Base-by-base conservation (phyloP, 2,113 vertebrate species). In the Vanacampus margaritifer region DNA sequence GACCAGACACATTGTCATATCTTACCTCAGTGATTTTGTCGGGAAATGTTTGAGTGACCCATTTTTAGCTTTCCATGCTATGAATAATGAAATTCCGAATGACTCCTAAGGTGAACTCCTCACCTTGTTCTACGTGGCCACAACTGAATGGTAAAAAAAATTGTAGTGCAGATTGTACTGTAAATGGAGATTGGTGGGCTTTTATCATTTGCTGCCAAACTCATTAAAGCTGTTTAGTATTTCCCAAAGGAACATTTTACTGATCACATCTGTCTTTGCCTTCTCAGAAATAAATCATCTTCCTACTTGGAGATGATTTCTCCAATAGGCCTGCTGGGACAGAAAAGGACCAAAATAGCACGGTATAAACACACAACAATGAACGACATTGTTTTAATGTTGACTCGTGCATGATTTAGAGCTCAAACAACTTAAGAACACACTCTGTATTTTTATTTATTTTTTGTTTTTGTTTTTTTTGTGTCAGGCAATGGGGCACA, bases 21-120 rank as follows among this genome's bases (percentile, higher is more conserved):
- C 62, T 70, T 65, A 65, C 72, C 68, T 61, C 71, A 74, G 76
- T 76, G 74, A 74, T 75, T 85, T 86, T 77, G 74, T 73, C 77
- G 51, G 68, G 77, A 83, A 84, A 79, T 81, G 68, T 82, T 79
- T 82, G 50, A 74, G 51, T 63, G 66, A 76, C 54, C 78, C 80
- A 82, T 80, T 86, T 79, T 84, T 74, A 81, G 79, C 76, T 74
- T 79, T 74, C 74, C 28, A 57, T 67, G 14, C 37, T 39, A 70
- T 85, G 56, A 86, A 84, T 84, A 73, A 83, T 83, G 83, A 69
- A 87, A 79, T 8, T 7, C 41, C 54, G 65, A 83, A 68, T 64
- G 82, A 79, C 71, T 82, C 71, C 65, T 41, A 24, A 69, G 50
- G 73, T 58, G 54, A 82, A 72, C 63, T 60, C 53, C 59, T 39